Percentiles rank a stretch among this genome's conserved stretches.
Conservation (phyloP, 1,140 invertebrate genomes). For the Brachionus angularis region DNA sequence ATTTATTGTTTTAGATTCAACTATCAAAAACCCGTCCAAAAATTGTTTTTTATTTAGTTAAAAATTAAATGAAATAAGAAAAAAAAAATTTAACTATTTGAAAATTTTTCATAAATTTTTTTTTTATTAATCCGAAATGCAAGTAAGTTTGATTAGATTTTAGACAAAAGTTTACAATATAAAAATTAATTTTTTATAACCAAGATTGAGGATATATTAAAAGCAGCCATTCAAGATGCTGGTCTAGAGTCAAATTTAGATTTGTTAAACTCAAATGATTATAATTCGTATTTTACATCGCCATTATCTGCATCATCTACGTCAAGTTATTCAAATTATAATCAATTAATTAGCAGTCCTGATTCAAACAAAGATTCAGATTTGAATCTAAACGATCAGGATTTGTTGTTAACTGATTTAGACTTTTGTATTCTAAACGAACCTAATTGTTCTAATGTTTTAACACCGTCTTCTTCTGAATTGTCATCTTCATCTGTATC, state of each 20-base stretch:
- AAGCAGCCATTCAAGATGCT: slow-evolving; percentile 40
- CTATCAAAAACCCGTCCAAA: too few species aligned
- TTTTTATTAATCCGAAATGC: slow-evolving; percentile 21
- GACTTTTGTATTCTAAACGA: slow-evolving; percentile 21
- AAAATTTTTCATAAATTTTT: too few species aligned
- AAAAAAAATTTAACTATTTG: too few species aligned
- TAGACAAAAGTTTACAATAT: background rate
- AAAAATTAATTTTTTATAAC: background rate
- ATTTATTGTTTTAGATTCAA: too few species aligned
- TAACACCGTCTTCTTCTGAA: background rate
- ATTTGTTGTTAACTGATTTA: slow-evolving; percentile 16
- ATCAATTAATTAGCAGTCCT: too few species aligned
- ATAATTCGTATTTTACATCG: slow-evolving; percentile 12
- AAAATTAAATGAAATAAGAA: too few species aligned
- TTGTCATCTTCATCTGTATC: background rate
- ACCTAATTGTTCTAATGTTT: background rate
- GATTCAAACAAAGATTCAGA: too few species aligned
- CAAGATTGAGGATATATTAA: slow-evolving; percentile 43
- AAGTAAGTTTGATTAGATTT: slow-evolving; percentile 28
- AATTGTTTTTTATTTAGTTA: too few species aligned
- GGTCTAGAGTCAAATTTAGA: slow-evolving; percentile 21
- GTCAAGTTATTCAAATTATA: slow-evolving; percentile 8
- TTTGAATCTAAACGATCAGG: slow-evolving; percentile 22
- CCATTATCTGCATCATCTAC: slow-evolving; percentile 6
- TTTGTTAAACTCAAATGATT: background rate